Conservation (phyloP, 1,140 invertebrate species). For the Drosophila rufa region DNA sequence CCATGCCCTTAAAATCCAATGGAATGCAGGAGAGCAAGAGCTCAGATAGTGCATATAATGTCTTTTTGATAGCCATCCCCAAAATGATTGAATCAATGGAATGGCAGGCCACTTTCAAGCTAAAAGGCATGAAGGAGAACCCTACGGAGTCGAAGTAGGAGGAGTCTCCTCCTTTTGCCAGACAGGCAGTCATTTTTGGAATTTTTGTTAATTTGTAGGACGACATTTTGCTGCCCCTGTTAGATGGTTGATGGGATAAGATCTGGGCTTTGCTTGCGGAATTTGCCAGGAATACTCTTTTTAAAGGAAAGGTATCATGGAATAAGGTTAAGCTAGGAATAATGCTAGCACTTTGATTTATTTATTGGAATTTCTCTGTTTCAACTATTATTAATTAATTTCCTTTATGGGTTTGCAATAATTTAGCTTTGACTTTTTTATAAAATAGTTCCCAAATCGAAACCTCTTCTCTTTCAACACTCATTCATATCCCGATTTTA, state of each 20-base stretch:
- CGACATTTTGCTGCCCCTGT: constrained; percentile 74
- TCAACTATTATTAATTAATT: not conserved
- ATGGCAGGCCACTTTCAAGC: constrained; percentile 35
- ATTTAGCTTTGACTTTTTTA: not conserved
- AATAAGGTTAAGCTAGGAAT: not conserved
- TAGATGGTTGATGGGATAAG: constrained; percentile 8
- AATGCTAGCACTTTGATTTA: not conserved
- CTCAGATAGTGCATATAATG: constrained; percentile 36
- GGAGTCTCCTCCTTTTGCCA: constrained; percentile 35
- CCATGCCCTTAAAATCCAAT: not conserved
- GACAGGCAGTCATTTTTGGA: constrained; percentile 66
- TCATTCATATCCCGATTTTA: constrained; percentile 44
- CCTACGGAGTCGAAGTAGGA: constrained; percentile 19
- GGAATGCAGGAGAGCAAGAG: constrained; percentile 9
- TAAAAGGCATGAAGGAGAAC: constrained; percentile 12
- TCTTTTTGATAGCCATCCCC: constrained; percentile 62
- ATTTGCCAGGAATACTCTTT: constrained; percentile 13
- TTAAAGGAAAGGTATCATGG: not conserved
- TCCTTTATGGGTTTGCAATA: not conserved
- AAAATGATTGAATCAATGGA: constrained; percentile 74
- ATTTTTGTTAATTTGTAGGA: constrained; percentile 83
- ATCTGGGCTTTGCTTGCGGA: not conserved
- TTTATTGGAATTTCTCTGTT: not conserved
- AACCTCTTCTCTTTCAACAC: not conserved
- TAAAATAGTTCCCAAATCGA: not conserved